Base-by-base conservation (phyloP, 1,140 invertebrate genomes). In the Diplogasteroides magnus region DNA sequence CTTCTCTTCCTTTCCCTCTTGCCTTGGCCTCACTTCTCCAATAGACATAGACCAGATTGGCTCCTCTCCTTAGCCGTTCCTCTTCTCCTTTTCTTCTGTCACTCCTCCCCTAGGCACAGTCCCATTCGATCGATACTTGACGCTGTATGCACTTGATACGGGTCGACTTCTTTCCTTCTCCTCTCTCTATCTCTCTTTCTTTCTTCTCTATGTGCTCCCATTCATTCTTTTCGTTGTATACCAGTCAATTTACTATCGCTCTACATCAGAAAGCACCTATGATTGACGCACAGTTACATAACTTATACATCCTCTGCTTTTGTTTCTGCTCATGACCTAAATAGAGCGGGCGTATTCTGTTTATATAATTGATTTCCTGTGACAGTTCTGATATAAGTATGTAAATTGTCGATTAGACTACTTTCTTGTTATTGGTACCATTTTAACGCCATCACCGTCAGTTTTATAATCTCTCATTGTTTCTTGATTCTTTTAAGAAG, bases 121-220 rank as follows among this genome's bases (percentile, higher is more conserved):
- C n/a, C n/a, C n/a, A n/a, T n/a, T n/a, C n/a, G n/a, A n/a, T n/a
- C n/a, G n/a, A n/a, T n/a, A n/a, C n/a, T n/a, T n/a, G n/a, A n/a
- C n/a, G n/a, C n/a, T n/a, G n/a, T n/a, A n/a, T n/a, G n/a, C n/a
- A n/a, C n/a, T n/a, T n/a, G n/a, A n/a, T n/a, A n/a, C n/a, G n/a
- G n/a, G n/a, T n/a, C n/a, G n/a, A n/a, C n/a, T n/a, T n/a, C n/a
- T n/a, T n/a, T n/a, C n/a, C n/a, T n/a, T n/a, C n/a, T n/a, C n/a
- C n/a, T n/a, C n/a, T n/a, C n/a, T 0, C 23, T 29, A 19, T 13
- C n/a, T 19, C n/a, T 56, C 27, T 65, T 57, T 64, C 6, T 25
- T 19, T 31, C 59, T 67, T 11, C 65, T 32, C 55, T 67, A 58
- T 55, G 65, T 57, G 65, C 57, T 58, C 32, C 28, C 32, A 58